Evolutionary conservation across 2,113 vertebrate genomes (phyloP).

Genomic region (Misgurnus mizolepis): DNA sequence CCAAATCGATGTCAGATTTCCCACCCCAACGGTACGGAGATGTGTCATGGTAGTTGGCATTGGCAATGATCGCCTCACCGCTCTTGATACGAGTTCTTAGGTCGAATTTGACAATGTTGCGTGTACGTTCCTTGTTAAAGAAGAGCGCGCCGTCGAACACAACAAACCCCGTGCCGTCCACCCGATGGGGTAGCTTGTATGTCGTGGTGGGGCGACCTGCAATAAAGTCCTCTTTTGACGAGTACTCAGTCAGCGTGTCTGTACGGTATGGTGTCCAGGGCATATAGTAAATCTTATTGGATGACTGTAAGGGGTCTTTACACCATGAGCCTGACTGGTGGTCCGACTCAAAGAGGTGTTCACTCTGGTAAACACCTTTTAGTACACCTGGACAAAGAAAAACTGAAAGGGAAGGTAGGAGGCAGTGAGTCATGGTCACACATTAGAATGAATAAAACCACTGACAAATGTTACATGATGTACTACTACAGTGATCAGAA

Average conservation of each 20-base stretch:
- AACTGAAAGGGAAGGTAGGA: slow-evolving; percentile 77
- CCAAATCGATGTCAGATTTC: slow-evolving; percentile 89
- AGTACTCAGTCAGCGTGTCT: slow-evolving; percentile 94
- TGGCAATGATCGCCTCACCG: slow-evolving; percentile 96
- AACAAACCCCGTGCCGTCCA: slow-evolving; percentile 96
- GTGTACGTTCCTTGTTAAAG: slow-evolving; percentile 98
- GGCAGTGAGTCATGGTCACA: slow-evolving; percentile 32
- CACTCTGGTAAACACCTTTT: slow-evolving; percentile 95
- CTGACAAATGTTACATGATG: not conserved
- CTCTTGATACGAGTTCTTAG: slow-evolving; percentile 96
- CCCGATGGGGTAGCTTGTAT: slow-evolving; percentile 95
- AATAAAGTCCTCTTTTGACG: slow-evolving; percentile 98
- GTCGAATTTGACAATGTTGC: slow-evolving; percentile 99
- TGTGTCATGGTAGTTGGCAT: slow-evolving; percentile 82
- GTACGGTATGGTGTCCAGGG: slow-evolving; percentile 98
- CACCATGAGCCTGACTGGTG: slow-evolving; percentile 99
- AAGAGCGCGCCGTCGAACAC: slow-evolving; percentile 96
- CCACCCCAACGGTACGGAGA: slow-evolving; percentile 86
- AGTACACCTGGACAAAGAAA: slow-evolving; percentile 97
- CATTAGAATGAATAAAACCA: not conserved
- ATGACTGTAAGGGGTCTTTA: slow-evolving; percentile 97
- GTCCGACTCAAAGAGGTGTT: slow-evolving; percentile 97
- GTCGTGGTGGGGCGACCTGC: slow-evolving; percentile 95
- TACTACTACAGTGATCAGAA: not conserved
- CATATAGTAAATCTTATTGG: slow-evolving; percentile 99